Base-by-base conservation (phyloP, 2,797 vertebrate species). In the Lepidocolaptes lacrymiger region DNA sequence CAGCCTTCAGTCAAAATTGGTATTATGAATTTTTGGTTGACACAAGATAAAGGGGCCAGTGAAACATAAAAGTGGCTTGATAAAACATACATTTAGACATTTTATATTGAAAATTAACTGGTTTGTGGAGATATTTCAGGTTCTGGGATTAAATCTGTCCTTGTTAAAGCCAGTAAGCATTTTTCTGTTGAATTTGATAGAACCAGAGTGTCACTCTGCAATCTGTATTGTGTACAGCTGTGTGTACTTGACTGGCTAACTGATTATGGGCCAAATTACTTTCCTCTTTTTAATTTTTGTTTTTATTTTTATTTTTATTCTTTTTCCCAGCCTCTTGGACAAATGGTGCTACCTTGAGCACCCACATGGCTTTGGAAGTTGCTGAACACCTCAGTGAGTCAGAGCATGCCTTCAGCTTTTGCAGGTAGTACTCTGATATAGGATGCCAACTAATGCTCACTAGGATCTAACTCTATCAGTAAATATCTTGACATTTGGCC, bases 1-100 rank as follows among this genome's bases (percentile, higher is more conserved):
- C 77, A 91, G 67, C 95, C 96, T 97, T 93, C 83, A 92, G 93
- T 95, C 94, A 96, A 97, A 97, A 96, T 56, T 77, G 76, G 76
- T 96, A 96, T 96, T 97, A 97, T 61, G 95, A 96, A 90, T 97
- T 97, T 97, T 96, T 95, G 74, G 95, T 97, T 97, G 97, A 97
- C 97, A 97, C 85, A 88, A 94, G 96, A 96, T 96, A 96, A 97
- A 95, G 95, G 78, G 91, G 66, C 95, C 66, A 96, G 85, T 0
- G 24, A 89, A 96, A 97, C 96, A 97, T 97, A 97, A 97, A 97
- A 97, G 97, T 95, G 71, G 43, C 92, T 94, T 79, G 91, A 92
- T 71, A 95, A 95, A 96, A 94, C 80, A 90, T 87, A 90, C 72
- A 51, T 94, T 96, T 95, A 96, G 91, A 85, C 76, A 95, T 79